phyloP scores from a whole-genome alignment of 2,888 invertebrate genomes.

The Caenorhabditis panamensis region DNA sequence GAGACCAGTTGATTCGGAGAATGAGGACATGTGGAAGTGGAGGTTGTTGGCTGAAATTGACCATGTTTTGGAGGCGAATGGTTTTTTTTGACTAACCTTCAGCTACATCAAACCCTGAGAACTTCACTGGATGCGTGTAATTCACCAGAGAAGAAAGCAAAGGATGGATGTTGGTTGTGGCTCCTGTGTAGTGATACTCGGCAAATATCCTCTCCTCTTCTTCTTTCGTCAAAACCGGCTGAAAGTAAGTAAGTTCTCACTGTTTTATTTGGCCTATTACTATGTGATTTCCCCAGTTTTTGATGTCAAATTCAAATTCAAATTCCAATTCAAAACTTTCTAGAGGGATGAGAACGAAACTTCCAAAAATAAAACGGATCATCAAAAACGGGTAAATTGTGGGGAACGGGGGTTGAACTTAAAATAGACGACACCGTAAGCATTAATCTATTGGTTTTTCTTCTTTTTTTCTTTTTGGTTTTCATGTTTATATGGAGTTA shows the following conservation, averaged over 20 bases:
- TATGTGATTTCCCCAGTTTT: neutral
- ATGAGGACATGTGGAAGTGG: conserved; percentile 99
- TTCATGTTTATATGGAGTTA: conserved; percentile 17
- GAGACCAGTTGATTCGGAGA: conserved; percentile 97
- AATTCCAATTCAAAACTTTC: neutral
- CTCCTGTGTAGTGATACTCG: conserved; percentile 90
- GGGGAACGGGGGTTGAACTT: conserved; percentile 1
- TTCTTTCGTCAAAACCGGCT: conserved; percentile 82
- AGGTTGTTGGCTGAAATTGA: conserved; percentile 90
- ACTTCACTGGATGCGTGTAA: conserved; percentile 99
- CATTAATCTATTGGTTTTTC: neutral
- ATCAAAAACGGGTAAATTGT: conserved; percentile 22
- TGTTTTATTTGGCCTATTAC: neutral
- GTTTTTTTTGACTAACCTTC: conserved; percentile 86
- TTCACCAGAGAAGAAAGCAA: conserved; percentile 99
- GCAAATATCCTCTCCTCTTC: conserved; percentile 83
- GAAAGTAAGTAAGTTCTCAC: conserved; percentile 54
- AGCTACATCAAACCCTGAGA: conserved; percentile 96
- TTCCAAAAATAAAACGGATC: conserved; percentile 14
- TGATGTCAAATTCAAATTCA: no score
- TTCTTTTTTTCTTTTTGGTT: conserved; percentile 1
- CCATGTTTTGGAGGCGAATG: neutral
- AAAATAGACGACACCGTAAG: conserved; percentile 32
- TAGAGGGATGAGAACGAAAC: conserved; percentile 14
- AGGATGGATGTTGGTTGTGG: conserved; percentile 98